Evolutionary conservation across 2,888 invertebrate species (phyloP), one percentile per base, ranked within the genome.

Genomic region (Epistrophella euchroma): DNA sequence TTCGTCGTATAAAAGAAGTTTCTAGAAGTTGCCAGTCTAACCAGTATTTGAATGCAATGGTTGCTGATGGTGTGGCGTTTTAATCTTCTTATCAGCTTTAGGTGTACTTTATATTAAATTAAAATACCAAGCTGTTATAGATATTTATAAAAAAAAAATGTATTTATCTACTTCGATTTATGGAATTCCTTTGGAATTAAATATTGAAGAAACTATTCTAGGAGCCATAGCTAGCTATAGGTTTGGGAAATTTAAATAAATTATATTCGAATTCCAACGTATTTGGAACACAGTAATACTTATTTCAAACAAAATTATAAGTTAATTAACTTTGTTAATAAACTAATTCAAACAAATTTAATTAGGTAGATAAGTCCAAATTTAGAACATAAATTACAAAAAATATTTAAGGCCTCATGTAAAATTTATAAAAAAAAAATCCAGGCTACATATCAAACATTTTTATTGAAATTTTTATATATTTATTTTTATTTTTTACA

Each of bases 81-180:
- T 82, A 86, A 86, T 74, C 86, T 64, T 32, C 82, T 86, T 82
- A 86, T 82, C 86, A 74, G 82, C 82, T 86, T 78, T 43, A 58
- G n/a, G 55, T 40, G 72, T 47, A 71, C 62, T 70, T 77, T 62
- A 47, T 43, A 77, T 73, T 73, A 62, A 81, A 73, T 73, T 84
- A 56, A 73, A 73, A 73, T 73, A 68, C 32, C 40, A 55, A 45
- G 15, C 9, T 9, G 25, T 15, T 28, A 52, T 11, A 47, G 9
- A 47, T 9, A 19, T 9, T 7, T 9, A 19, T 9, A 10, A 4
- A 9, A 47, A 17, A 5, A 13, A 22, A 6, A 50, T 0, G 22
- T 50, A 35, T 35, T 35, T 35, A 40, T 43, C 0, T 43, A n/a
- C 15, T 2, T 19, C 25, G 4, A 7, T 25, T 22, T 25, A 52